Conservation (phyloP, 1,140 invertebrate species). For the Papilio polyxenes region DNA sequence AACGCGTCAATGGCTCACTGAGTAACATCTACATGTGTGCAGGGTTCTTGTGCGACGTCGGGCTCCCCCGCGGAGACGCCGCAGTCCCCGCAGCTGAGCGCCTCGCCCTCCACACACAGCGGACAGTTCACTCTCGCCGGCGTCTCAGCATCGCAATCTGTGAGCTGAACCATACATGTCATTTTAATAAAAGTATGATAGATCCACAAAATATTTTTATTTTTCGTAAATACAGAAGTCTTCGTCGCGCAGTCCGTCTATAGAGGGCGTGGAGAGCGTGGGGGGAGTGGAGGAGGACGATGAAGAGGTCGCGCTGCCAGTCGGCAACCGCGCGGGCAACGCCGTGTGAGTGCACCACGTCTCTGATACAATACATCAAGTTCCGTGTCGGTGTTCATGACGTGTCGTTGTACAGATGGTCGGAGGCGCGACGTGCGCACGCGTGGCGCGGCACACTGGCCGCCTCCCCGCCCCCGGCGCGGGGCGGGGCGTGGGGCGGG, state of each 20-base stretch:
- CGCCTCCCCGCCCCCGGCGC: conserved; percentile 86
- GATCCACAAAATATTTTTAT: neutral
- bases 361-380: neutral
- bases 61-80: neutral
- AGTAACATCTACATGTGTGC: neutral
- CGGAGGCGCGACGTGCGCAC: conserved; percentile 84
- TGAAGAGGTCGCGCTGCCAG: conserved; percentile 50
- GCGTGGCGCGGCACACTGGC: conserved; percentile 83
- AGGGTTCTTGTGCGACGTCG: neutral
- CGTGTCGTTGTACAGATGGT: conserved; percentile 51
- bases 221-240: conserved; percentile 52
- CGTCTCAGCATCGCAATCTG: conserved; percentile 47
- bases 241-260: conserved; percentile 60
- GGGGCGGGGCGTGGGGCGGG: conserved; percentile 79
- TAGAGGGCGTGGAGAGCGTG: conserved; percentile 60
- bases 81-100: conserved; percentile 49
- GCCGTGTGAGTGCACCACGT: conserved; percentile 59
- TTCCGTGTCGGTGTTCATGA: neutral
- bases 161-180: conserved; percentile 42
- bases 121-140: conserved; percentile 49
- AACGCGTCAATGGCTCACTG: neutral
- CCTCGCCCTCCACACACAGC: conserved; percentile 54
- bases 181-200: neutral
- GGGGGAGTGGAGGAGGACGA: conserved; percentile 54
- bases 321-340: conserved; percentile 61